Percentiles rank a stretch among this genome's conserved stretches.
These are phyloP conservation scores for Tamandua tetradactyla DNA, from an alignment of 2,797 vertebrate species.

Conservation along the genomic window DNA sequence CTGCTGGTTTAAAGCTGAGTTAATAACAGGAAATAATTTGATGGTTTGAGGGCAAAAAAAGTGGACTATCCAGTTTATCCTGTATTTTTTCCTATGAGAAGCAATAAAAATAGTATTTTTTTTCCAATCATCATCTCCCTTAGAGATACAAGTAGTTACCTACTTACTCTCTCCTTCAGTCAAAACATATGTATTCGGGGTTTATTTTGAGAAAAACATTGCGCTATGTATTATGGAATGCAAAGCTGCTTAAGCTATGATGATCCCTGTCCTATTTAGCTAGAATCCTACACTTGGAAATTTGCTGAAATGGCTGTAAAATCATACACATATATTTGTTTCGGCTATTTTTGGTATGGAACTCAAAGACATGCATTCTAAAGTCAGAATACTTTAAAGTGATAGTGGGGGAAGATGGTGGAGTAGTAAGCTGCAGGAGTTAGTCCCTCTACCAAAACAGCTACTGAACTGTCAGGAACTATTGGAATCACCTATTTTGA, in stretches of 20 bases:
- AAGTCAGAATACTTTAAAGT: slow-evolving; percentile 26
- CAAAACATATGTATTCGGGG: neutral
- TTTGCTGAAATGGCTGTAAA: neutral
- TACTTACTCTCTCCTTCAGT: neutral
- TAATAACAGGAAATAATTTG: neutral
- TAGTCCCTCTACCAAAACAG: too few species aligned
- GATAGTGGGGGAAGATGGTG: neutral
- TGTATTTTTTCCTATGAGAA: neutral
- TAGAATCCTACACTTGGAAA: slow-evolving; percentile 8
- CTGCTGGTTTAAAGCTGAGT: neutral
- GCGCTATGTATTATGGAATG: neutral
- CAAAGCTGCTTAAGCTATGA: neutral
- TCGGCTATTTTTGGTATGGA: neutral
- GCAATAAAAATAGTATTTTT: slow-evolving; percentile 19
- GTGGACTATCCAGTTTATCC: neutral
- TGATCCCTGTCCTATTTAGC: neutral
- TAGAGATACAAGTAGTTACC: neutral
- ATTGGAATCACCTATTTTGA: too few species aligned
- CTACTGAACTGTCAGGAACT: too few species aligned
- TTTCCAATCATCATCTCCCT: neutral
- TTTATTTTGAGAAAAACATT: neutral
- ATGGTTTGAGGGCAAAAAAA: neutral
- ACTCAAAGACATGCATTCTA: neutral
- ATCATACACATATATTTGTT: neutral
- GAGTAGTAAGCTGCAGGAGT: too few species aligned